These are phyloP conservation scores for Ricordea florida DNA, from an alignment of 92 coral and sea anemone genomes.

Conservation along the genomic window DNA sequence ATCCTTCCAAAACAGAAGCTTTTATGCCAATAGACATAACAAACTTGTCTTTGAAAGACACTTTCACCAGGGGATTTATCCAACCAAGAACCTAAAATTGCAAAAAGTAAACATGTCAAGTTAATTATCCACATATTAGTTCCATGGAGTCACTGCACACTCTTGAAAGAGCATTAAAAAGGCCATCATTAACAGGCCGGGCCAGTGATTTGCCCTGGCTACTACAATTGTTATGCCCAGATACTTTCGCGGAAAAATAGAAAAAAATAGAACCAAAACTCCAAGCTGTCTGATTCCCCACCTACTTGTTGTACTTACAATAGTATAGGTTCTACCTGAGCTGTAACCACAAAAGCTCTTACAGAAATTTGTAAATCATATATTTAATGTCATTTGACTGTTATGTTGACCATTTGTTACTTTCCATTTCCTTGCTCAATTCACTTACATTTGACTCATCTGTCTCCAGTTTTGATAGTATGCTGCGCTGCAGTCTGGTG, in stretches of 20 bases:
- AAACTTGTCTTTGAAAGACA: neutral
- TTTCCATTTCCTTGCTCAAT: neutral
- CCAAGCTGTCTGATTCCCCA: too few relatives aligned
- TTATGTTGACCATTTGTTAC: too few relatives aligned
- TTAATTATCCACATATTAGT: neutral
- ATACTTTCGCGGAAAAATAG: too few relatives aligned
- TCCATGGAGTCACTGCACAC: neutral
- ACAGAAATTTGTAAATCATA: neutral
- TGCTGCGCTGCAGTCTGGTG: neutral
- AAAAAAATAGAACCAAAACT: too few relatives aligned
- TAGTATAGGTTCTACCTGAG: too few relatives aligned
- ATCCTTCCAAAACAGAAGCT: conserved; percentile 11
- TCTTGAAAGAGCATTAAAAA: neutral
- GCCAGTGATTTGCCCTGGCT: too few relatives aligned
- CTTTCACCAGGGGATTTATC: conserved; percentile 15
- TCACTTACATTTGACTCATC: conserved; percentile 12
- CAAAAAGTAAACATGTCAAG: neutral
- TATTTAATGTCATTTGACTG: neutral
- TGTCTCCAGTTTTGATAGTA: conserved; percentile 1
- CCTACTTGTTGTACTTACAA: too few relatives aligned
- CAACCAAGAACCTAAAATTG: conserved; percentile 2
- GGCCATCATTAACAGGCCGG: too few relatives aligned
- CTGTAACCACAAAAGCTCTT: too few relatives aligned
- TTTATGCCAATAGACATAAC: conserved; percentile 4
- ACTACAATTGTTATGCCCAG: too few relatives aligned